Conservation (phyloP, 2,888 invertebrate species). For the Pyrrhia umbra region DNA sequence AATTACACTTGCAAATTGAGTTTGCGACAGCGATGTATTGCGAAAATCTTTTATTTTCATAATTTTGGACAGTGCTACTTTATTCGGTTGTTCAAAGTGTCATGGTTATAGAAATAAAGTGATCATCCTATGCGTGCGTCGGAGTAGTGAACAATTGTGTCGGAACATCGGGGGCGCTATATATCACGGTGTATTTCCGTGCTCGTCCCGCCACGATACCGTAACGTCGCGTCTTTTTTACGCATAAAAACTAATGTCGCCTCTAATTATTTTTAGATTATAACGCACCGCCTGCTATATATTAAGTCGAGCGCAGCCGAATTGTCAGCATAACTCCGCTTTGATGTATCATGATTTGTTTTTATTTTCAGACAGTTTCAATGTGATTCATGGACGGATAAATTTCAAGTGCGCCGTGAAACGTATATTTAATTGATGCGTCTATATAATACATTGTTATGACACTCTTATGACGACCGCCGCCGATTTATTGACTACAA, state of each 20-base stretch:
- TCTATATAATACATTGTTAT: slow-evolving; percentile 81
- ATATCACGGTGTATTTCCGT: slow-evolving; percentile 88
- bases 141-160: slow-evolving; percentile 80
- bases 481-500: slow-evolving; percentile 64
- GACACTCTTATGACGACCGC: slow-evolving; percentile 76
- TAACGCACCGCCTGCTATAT: slow-evolving; percentile 89
- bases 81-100: slow-evolving; percentile 12
- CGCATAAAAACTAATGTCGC: slow-evolving; percentile 89
- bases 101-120: slow-evolving; percentile 33
- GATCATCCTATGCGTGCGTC: slow-evolving; percentile 78
- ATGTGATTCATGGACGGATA: slow-evolving; percentile 87
- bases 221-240: slow-evolving; percentile 87
- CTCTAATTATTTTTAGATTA: slow-evolving; percentile 90
- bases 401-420: slow-evolving; percentile 85
- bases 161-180: slow-evolving; percentile 78
- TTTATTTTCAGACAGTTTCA: slow-evolving; percentile 87
- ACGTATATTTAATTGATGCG: slow-evolving; percentile 85
- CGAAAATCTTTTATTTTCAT: slow-evolving; percentile 51
- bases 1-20: slow-evolving; percentile 71
- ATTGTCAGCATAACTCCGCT: slow-evolving; percentile 90
- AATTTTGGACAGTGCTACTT: slow-evolving; percentile 18
- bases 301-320: slow-evolving; percentile 87
- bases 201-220: slow-evolving; percentile 76
- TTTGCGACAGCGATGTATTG: slow-evolving; percentile 48
- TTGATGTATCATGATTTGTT: slow-evolving; percentile 89